Evolutionary conservation across 1,140 invertebrate species (phyloP), one percentile per base, ranked within the genome.

Genomic region (Acarapis woodi): DNA sequence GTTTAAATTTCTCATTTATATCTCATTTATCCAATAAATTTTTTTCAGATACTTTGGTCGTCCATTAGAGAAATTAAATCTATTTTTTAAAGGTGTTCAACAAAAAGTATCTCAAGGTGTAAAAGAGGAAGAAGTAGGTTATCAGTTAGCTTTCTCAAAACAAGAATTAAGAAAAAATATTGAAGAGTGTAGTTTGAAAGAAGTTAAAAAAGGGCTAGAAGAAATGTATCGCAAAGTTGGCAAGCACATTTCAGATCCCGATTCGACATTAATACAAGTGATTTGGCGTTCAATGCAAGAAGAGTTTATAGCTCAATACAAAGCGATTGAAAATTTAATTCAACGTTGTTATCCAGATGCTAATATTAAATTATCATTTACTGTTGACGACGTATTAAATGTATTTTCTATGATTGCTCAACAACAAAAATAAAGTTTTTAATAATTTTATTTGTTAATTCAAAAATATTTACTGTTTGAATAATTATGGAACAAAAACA

Each of bases 281-380:
- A 88, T 97, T 35, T 99, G 93, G 90, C 66, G 82, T 53, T 82
- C 85, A 48, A 96, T 99, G 88, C 85, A 94, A 63, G 77, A 90
- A 56, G 85, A 96, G 62, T 96, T 97, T 56, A 80, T 97, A 45
- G 71, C 75, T 44, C 88, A 97, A 55, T 85, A 94, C 53, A 88
- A 85, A 54, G 70, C 73, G 46, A 72, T 94, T 44, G 78, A 90
- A 60, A 73, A 79, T 45, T 62, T 90, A 39, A 87, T 97, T 49
- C 73, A 79, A 48, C 66, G 77, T 45, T 99, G 90, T 59, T 99
- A 99, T 63, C 82, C 85, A 12, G 82, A 78, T 40, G 77, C 87
- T 33, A 80, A 80, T 59, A 80, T 97, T 37, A 69, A 70, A 38
- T 60, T 97, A 40, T 87, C 93, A 54, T 94, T 99, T 55, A 72